Evolutionary conservation across 2,113 vertebrate species (phyloP), one percentile per base, ranked within the genome.

Genomic region (Mus pahari): DNA sequence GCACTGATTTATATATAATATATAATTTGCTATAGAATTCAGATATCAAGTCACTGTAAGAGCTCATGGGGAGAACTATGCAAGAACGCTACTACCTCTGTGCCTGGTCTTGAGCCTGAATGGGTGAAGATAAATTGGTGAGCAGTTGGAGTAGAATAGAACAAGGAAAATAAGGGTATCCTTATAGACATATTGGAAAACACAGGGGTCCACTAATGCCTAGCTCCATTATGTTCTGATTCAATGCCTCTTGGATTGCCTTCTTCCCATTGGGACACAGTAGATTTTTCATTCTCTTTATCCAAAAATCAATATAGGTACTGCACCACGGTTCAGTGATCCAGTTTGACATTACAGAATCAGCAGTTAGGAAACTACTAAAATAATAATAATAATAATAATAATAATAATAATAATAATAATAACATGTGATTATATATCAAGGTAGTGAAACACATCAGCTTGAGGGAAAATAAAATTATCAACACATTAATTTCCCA

Each of bases 81-180:
- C 13, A 26, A 66, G 1, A 7, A 22, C 66, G 0, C 24, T 64
- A 13, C 31, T 58, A 10, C 3, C 20, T 45, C 48, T 89, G 2
- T 1, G 58, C 48, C 4, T 36, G 13, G 0, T 45, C 0, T 60
- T 92, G 10, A 11, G 8, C 6, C 4, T 45, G 2, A 58, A 7
- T 28, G 77, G 33, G 1, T 48, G n/a, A 36, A 6, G 5, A 22
- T 58, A 13, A 84, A 36, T 19, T 31, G 26, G n/a, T 33, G 31
- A 89, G 6, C 7, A 89, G 75, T 77, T 84, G 55, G n/a, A 70
- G 2, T 89, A 33, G 7, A 17, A 19, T 28, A 50, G 13, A 75
- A 39, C 33, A 60, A 89, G 58, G 26, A 48, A 71, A 91, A 22
- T 10, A 19, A 11, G 42, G 33, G 17, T 45, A 53, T 11, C 11